Percentiles rank a stretch among this genome's conserved stretches.
Evolutionary conservation across 2,797 vertebrate species (phyloP).

Genomic region (Staurois parvus): DNA sequence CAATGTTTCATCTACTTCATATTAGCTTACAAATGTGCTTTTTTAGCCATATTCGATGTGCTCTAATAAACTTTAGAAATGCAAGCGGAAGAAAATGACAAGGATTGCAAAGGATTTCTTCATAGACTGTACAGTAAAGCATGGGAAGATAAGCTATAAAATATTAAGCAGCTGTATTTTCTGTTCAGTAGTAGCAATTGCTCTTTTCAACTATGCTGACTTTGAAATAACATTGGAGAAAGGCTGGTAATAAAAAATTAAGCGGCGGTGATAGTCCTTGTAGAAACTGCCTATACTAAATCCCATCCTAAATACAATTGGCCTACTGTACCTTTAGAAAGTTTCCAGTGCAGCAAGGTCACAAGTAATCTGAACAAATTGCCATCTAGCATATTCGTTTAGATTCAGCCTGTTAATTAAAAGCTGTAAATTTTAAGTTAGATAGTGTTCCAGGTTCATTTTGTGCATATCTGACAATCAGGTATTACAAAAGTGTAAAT

Average conservation of each 20-base stretch:
- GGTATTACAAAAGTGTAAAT: constrained; percentile 1
- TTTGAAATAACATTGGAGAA: constrained; percentile 61
- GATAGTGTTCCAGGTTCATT: constrained; percentile 9
- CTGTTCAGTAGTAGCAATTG: constrained; percentile 50
- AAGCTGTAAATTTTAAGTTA: constrained; percentile 22
- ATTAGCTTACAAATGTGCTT: constrained; percentile 57
- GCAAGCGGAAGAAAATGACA: constrained; percentile 52
- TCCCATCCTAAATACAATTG: constrained; percentile 36
- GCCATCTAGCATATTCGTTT: constrained; percentile 27
- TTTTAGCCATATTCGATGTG: constrained; percentile 57
- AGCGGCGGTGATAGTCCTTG: constrained; percentile 48
- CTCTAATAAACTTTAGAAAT: constrained; percentile 57
- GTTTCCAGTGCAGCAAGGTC: constrained; percentile 42
- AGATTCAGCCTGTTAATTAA: constrained; percentile 34
- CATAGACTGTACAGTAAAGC: constrained; percentile 43
- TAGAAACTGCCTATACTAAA: constrained; percentile 48
- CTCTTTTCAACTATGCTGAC: constrained; percentile 59
- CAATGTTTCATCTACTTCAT: constrained; percentile 49
- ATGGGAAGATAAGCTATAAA: constrained; percentile 58
- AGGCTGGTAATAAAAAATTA: constrained; percentile 56
- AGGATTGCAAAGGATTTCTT: constrained; percentile 42
- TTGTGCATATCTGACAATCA: neutral
- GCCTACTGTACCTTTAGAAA: constrained; percentile 23
- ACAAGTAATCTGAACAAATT: constrained; percentile 42
- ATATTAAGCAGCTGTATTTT: constrained; percentile 60